These are phyloP conservation scores for Vesta saturnalis DNA, from an alignment of 2,888 invertebrate species.

Conservation along the genomic window DNA sequence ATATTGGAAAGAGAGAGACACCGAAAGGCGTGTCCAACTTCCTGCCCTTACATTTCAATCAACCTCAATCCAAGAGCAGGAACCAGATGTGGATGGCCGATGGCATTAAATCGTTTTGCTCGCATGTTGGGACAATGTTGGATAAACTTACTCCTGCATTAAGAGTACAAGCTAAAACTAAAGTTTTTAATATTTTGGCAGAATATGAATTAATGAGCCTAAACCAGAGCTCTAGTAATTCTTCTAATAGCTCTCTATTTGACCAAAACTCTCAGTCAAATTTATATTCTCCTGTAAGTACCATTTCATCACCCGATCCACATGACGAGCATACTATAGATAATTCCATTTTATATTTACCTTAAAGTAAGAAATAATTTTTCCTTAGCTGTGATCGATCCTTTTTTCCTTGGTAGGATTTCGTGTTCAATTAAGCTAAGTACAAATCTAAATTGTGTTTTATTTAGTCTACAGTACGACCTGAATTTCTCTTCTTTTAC, in stretches of 20 bases:
- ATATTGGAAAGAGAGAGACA: not conserved
- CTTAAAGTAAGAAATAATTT: not conserved
- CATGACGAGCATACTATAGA: no score
- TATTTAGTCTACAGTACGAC: not conserved
- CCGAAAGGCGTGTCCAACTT: not conserved
- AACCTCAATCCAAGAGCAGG: no score
- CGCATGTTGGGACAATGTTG: not conserved
- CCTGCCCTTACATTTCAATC: not conserved
- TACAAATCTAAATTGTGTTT: not conserved
- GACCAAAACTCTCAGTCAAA: no score
- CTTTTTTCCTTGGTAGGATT: not conserved
- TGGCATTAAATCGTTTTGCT: not conserved
- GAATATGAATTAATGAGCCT: not conserved
- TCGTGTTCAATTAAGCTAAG: not conserved
- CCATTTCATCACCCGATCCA: no score
- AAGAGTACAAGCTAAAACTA: not conserved
- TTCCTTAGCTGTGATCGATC: not conserved
- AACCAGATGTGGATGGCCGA: not conserved
- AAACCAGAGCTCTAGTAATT: not conserved
- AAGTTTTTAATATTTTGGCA: not conserved
- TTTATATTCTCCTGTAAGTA: no score
- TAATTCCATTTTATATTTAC: no score
- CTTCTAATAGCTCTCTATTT: no score
- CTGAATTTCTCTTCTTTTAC: not conserved
- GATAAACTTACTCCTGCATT: not conserved